These are phyloP conservation scores for Oligia fasciuncula DNA, from an alignment of 2,888 invertebrate genomes.

Conservation along the genomic window DNA sequence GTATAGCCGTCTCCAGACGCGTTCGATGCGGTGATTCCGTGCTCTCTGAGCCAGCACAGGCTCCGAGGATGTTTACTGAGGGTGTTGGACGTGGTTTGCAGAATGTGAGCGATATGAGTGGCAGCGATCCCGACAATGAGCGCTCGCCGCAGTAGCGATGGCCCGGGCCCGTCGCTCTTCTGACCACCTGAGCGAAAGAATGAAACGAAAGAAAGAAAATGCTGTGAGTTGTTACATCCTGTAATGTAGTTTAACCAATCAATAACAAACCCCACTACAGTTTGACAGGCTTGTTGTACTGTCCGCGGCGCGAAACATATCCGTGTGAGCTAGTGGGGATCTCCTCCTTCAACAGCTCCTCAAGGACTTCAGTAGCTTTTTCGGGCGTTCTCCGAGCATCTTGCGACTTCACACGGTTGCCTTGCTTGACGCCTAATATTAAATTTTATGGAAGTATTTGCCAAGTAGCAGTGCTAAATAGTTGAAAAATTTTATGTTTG, in stretches of 20 bases:
- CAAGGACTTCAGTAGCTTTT: background rate
- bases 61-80: background rate
- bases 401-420: background rate
- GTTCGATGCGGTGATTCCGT: background rate
- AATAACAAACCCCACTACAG: background rate
- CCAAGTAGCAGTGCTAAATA: background rate
- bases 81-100: conserved; percentile 27
- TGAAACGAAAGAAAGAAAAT: conserved; percentile 7
- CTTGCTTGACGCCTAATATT: background rate
- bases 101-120: conserved; percentile 37
- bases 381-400: background rate
- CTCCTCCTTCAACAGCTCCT: background rate
- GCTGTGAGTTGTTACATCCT: conserved; percentile 27
- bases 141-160: background rate
- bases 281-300: background rate
- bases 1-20: background rate
- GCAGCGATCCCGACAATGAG: background rate
- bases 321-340: background rate
- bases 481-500: conserved; percentile 8
- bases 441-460: background rate
- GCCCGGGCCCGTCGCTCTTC: conserved; percentile 17
- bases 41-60: background rate
- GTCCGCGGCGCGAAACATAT: background rate
- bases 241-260: background rate
- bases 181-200: background rate